A percentile compares a stretch with the other conserved stretches of the same genome.
Conservation (phyloP, 37 sponge, comb jelly and placozoan genomes). For the Spongilla lacustris region DNA sequence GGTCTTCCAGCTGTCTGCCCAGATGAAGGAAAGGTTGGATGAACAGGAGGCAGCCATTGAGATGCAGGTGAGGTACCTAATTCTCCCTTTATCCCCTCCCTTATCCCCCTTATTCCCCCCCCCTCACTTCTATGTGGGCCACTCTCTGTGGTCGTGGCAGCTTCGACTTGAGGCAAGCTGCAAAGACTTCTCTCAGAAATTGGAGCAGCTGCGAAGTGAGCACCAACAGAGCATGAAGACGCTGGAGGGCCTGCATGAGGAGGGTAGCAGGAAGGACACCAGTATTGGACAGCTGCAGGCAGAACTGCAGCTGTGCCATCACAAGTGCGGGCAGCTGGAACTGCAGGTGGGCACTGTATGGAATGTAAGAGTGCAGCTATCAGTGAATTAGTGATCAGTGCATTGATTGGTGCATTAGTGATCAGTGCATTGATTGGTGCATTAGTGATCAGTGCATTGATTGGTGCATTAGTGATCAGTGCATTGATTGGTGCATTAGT, state of each 20-base stretch:
- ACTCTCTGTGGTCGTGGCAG: background rate
- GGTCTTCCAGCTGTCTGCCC: constrained; percentile 5
- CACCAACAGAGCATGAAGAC: background rate
- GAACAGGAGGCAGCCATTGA: constrained; percentile 13
- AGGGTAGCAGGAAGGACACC: background rate
- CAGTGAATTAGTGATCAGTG: too few relatives aligned
- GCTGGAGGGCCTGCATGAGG: background rate
- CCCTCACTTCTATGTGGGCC: background rate
- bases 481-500: too few relatives aligned
- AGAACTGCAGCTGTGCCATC: background rate
- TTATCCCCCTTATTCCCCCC: background rate
- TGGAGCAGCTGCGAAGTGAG: background rate
- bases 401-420: too few relatives aligned
- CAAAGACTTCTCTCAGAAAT: constrained; percentile 7
- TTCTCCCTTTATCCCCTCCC: background rate
- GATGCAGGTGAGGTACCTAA: background rate
- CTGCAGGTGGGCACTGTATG: background rate
- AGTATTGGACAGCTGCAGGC: background rate
- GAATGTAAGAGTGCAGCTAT: background rate
- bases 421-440: too few relatives aligned
- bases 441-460: too few relatives aligned
- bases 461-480: too few relatives aligned
- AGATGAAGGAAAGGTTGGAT: background rate
- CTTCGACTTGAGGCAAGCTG: background rate
- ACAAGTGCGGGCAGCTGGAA: background rate